These are phyloP conservation scores for Odontophorus gujanensis DNA, from an alignment of 2,113 vertebrate genomes.

Conservation along the genomic window DNA sequence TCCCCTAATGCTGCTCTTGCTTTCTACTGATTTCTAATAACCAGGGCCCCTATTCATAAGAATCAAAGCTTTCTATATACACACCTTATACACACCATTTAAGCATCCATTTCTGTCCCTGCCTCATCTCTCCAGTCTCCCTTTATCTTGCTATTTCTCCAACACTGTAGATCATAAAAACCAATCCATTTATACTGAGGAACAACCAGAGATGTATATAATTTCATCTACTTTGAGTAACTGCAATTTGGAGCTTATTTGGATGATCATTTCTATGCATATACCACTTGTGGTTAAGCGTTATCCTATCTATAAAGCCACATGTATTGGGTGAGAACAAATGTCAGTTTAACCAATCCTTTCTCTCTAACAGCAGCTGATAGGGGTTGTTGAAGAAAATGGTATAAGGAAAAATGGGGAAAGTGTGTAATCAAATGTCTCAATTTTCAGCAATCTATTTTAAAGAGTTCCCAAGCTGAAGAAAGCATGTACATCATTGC, in stretches of 20 bases:
- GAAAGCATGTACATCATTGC: neutral
- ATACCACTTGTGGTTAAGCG: neutral
- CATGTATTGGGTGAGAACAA: neutral
- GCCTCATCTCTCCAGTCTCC: neutral
- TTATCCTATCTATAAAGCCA: neutral
- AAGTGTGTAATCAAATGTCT: neutral
- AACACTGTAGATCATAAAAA: neutral
- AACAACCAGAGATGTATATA: neutral
- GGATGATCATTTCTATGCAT: neutral
- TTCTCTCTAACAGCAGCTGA: neutral
- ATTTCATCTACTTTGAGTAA: neutral
- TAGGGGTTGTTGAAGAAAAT: neutral
- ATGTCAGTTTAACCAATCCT: neutral
- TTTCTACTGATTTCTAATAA: neutral
- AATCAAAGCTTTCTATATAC: neutral
- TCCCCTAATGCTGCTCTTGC: neutral
- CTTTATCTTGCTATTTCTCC: neutral
- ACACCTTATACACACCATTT: neutral
- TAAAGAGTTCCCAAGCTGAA: neutral
- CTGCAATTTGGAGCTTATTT: neutral
- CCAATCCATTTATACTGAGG: neutral
- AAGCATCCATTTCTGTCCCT: neutral
- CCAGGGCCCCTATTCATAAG: neutral
- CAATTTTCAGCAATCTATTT: neutral
- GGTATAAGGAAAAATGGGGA: neutral